Conservation (phyloP, 2,888 invertebrate species). For the Andrena marginata region DNA sequence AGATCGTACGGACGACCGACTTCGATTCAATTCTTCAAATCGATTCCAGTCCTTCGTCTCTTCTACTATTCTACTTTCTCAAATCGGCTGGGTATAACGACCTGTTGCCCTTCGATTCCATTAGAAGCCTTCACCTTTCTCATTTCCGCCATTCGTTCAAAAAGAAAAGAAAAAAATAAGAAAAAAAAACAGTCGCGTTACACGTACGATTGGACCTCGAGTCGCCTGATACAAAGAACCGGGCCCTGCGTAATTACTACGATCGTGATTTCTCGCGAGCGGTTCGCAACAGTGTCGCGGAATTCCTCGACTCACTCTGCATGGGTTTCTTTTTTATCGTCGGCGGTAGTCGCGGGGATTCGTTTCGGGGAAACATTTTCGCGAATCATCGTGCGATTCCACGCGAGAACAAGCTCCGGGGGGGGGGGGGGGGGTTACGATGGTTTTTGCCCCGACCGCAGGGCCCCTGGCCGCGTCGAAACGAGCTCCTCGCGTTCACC, state of each 20-base stretch:
- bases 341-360: neutral
- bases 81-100: no score
- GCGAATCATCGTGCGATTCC: slow-evolving; percentile 36
- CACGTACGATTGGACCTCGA: no score
- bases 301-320: slow-evolving; percentile 16
- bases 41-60: neutral
- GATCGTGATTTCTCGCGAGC: neutral
- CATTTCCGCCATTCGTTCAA: no score
- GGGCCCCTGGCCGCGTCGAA: slow-evolving; percentile 32
- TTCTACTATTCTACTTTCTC: no score
- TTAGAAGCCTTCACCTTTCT: no score
- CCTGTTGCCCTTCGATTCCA: no score
- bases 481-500: slow-evolving; percentile 56
- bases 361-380: slow-evolving; percentile 44
- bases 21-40: neutral
- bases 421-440: no score
- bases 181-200: no score
- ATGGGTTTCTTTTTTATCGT: neutral
- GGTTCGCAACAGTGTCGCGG: neutral
- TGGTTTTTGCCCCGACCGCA: slow-evolving; percentile 47
- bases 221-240: neutral
- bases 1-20: neutral
- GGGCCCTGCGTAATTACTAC: neutral
- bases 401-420: slow-evolving; percentile 23
- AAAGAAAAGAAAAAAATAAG: no score